Base-by-base conservation (phyloP, 2,113 vertebrate genomes). In the Catharus fuscescens region DNA sequence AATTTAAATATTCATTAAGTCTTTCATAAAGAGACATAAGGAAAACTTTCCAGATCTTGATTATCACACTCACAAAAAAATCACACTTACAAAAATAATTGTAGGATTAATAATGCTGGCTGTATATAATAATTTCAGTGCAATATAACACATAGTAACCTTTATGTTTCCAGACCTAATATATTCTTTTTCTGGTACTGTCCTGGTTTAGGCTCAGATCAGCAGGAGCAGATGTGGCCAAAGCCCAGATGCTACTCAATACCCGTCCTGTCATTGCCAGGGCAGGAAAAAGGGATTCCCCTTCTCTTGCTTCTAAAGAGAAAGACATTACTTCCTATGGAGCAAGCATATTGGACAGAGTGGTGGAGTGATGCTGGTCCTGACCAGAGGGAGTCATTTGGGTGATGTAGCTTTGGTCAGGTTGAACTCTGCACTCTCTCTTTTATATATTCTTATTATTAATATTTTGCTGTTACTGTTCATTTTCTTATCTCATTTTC, bases 311-410 rank as follows among this genome's bases (percentile, higher is more conserved):
- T 50, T 50, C 34, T 50, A 10, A 52, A 38, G 50, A 57, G 71
- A 34, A 40, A 36, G 57, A 25, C 9, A 14, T 48, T 50, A 28
- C 28, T 50, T 61, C 34, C 44, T 16, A 25, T 20, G 57, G 17
- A 61, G 34, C 34, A 38, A 32, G 21, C 45, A 61, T 26, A 34
- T 50, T 1, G 1, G 34, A 50, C 0, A 0, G 34, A 50, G 57
- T 14, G 29, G 28, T 15, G 7, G 44, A 5, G 28, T 48, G 16
- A 38, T 4, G 1, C 36, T 52, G 23, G 44, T 62, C 47, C 36
- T 1, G 1, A n/a, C 5, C 0, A 2, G 44, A 78, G 74, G 10
- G 8, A 52, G 21, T 42, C 40, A 52, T 78, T 40, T 62, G 29
- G 17, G 36, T 78, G 10, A 20, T 16, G 6, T 20, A 40, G 18